Evolutionary conservation across 2,797 vertebrate genomes (phyloP).

Genomic region (Danio tinwini): DNA sequence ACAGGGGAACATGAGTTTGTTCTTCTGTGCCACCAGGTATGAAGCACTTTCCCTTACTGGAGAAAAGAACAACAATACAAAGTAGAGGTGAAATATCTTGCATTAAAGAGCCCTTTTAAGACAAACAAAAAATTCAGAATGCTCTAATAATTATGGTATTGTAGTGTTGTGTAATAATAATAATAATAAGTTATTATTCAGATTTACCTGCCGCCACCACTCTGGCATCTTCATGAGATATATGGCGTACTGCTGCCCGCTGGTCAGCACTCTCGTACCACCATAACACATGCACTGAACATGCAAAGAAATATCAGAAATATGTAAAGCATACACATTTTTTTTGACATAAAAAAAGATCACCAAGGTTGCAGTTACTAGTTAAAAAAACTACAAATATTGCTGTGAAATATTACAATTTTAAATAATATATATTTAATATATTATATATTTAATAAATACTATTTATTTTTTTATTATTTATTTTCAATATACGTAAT

Average conservation of each 20-base stretch:
- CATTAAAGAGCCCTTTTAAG: background rate
- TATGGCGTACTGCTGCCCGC: slow-evolving; percentile 81
- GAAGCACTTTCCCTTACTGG: slow-evolving; percentile 85
- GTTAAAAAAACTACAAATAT: too few relatives aligned
- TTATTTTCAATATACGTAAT: too few relatives aligned
- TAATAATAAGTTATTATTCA: background rate
- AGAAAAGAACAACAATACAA: slow-evolving; percentile 50
- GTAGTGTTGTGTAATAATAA: background rate
- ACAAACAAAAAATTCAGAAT: background rate
- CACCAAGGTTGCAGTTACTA: too few relatives aligned
- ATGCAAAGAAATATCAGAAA: background rate
- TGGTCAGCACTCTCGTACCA: slow-evolving; percentile 86
- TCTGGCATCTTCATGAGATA: slow-evolving; percentile 84
- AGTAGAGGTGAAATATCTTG: background rate
- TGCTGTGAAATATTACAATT: too few relatives aligned
- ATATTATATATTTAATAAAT: too few relatives aligned
- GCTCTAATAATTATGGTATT: background rate
- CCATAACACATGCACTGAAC: slow-evolving; percentile 87
- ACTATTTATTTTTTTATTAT: too few relatives aligned
- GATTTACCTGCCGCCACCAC: slow-evolving; percentile 89
- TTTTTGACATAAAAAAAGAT: too few relatives aligned
- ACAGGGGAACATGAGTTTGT: slow-evolving; percentile 83
- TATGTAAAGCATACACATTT: too few relatives aligned
- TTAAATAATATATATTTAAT: too few relatives aligned
- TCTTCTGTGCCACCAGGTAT: slow-evolving; percentile 85